Evolutionary conservation across 2,797 vertebrate genomes (phyloP).

Genomic region (Limnodromus scolopaceus): DNA sequence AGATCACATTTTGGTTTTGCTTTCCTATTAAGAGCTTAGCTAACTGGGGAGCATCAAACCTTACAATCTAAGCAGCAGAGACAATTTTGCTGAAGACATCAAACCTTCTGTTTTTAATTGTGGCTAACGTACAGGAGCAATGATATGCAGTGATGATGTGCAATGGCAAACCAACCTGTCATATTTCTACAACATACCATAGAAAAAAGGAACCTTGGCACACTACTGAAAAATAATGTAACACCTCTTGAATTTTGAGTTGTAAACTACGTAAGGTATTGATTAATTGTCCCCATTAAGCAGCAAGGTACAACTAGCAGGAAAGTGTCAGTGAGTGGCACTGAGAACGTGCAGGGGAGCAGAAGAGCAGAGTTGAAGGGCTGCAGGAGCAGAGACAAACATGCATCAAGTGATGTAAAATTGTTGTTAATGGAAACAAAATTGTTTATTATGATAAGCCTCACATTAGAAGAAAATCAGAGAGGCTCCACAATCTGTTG

Average conservation of each 20-base stretch:
- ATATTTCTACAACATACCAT: rapidly evolving
- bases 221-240: not conserved
- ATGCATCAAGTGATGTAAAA: not conserved
- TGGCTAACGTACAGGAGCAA: not conserved
- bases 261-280: not conserved
- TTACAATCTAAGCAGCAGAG: not conserved
- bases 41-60: not conserved
- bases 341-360: not conserved
- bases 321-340: not conserved
- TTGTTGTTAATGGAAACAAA: not conserved
- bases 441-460: not conserved
- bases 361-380: not conserved
- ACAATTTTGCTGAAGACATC: not conserved
- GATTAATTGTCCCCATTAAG: not conserved
- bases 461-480: not conserved
- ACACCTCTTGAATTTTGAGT: not conserved
- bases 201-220: not conserved
- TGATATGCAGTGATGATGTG: not conserved
- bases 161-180: not conserved
- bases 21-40: not conserved
- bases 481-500: not conserved
- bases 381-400: not conserved
- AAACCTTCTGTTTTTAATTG: not conserved
- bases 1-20: not conserved
- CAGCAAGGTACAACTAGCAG: not conserved